phyloP scores from a whole-genome alignment of 2,888 invertebrate species.

The Papilio gigon region DNA sequence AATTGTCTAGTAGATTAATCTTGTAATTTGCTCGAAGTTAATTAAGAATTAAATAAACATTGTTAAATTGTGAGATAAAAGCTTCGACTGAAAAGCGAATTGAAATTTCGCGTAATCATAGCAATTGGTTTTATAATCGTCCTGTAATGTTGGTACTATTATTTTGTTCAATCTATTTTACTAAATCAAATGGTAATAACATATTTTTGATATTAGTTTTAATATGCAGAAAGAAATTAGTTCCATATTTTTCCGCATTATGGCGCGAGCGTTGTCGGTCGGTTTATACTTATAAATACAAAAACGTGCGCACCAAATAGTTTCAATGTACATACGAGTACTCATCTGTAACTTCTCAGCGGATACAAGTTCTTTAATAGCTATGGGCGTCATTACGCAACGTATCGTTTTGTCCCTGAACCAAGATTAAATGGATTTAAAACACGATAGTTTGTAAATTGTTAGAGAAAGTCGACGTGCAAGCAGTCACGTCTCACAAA shows the following conservation, averaged over 20 bases:
- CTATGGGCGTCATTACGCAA: constrained; percentile 22
- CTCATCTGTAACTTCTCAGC: neutral
- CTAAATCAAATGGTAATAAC: no score
- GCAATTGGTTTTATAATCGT: no score
- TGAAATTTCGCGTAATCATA: no score
- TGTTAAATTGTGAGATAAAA: neutral
- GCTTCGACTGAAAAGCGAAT: no score
- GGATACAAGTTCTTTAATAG: constrained; percentile 11
- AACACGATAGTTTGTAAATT: constrained; percentile 49
- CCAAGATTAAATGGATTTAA: constrained; percentile 46
- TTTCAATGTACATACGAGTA: neutral
- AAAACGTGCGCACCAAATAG: no score
- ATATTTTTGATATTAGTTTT: no score
- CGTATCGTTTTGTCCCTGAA: constrained; percentile 42
- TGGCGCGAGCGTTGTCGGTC: no score
- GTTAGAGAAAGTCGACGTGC: constrained; percentile 52
- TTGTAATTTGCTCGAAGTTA: neutral
- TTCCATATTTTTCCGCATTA: no score
- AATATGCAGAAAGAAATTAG: no score
- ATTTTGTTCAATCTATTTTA: no score
- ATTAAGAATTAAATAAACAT: neutral
- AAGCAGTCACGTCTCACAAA: constrained; percentile 46
- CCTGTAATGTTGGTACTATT: no score
- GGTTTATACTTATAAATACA: no score
- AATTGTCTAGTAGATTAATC: neutral